Evolutionary conservation across 37 sponge, comb jelly and placozoan genomes (phyloP), one percentile per base, ranked within the genome.

Genomic region (Mnemiopsis leidyi): DNA sequence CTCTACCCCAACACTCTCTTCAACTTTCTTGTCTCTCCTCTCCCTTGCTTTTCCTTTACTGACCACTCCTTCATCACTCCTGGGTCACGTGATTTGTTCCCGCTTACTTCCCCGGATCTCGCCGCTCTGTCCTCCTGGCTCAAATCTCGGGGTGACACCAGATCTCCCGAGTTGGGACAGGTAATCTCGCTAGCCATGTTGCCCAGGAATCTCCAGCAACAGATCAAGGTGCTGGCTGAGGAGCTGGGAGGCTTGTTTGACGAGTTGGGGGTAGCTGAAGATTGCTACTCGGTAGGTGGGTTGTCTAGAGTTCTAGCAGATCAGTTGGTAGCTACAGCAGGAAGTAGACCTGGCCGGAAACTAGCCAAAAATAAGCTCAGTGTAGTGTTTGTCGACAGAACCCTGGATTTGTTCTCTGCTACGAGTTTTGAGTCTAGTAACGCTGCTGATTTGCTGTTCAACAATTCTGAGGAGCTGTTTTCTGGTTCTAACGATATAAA

Each of bases 41-140:
- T 85, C 0, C 48, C 90, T 29, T 40, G 90, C 23, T 85, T 85
- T 21, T 40, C 36, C 28, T 33, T 39, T 21, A 85, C 90, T 85
- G 90, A 85, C 29, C 39, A 85, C 90, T 23, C 90, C 90, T 37
- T 85, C 40, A 85, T 85, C 24, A 85, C 90, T 20, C 90, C 90
- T n/a, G 9, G 48, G 0, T 18, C 61, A 7, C 40, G 90, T 13
- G 26, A 26, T 0, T 18, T 85, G 29, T 85, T 85, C 61, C 90
- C 90, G 24, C 48, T 85, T 29, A 85, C 90, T 25, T 29, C 9
- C 25, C 61, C 90, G 20, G 90, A 85, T 28, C 35, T 85, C 29
- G 29, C 23, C 2, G 61, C 61, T 39, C 48, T 85, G 18, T 39
- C 40, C 24, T 28, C 90, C 35, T 85, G 90, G 90, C 29, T 85